Evolutionary conservation across 1,140 invertebrate species (phyloP), one percentile per base, ranked within the genome.

Genomic region (Lasioglossum baleicum): DNA sequence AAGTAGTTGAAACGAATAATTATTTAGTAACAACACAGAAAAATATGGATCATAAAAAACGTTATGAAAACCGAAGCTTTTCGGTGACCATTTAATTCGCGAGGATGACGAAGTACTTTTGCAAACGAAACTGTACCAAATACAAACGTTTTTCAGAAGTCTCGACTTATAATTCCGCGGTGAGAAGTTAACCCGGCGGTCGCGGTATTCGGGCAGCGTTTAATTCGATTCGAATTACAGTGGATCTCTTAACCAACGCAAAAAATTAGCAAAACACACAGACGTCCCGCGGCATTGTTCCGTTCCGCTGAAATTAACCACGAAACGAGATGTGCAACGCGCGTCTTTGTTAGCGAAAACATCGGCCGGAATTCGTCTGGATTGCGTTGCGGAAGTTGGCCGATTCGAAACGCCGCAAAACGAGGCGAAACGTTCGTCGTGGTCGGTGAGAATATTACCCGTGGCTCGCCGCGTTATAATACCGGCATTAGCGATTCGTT

Each of bases 271-370:
- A 4, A 26, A 63, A 63, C 35, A 63, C 7, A 7, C 26, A 13
- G 11, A 11, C 13, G 61, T 4, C 1, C 11, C 61, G 13, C 61
- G 13, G 26, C 22, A 35, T 63, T 35, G 61, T 63, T 35, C 26
- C 61, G 61, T 63, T 31, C 26, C 15, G 26, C 17, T 17, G 11
- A 13, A 63, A 63, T 63, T 35, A 63, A 63, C 61, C 26, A 26
- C 61, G 26, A 17, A 35, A 17, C 61, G 61, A 63, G 61, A 63
- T 35, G 56, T 35, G 56, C 56, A 58, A 58, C 20, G 35, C 31
- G 26, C 61, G 61, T 63, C 61, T 63, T 63, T 63, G 61, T 63
- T 63, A 63, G 26, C 61, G 61, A 22, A 35, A 63, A 31, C 61
- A 31, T 63, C 8, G 8, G 7, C 8, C 4, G 35, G 35, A 71